A percentile compares a stretch with the other conserved stretches of the same genome.
phyloP scores from a whole-genome alignment of 37 sponge, comb jelly and placozoan species.

The Agelas oroides region DNA sequence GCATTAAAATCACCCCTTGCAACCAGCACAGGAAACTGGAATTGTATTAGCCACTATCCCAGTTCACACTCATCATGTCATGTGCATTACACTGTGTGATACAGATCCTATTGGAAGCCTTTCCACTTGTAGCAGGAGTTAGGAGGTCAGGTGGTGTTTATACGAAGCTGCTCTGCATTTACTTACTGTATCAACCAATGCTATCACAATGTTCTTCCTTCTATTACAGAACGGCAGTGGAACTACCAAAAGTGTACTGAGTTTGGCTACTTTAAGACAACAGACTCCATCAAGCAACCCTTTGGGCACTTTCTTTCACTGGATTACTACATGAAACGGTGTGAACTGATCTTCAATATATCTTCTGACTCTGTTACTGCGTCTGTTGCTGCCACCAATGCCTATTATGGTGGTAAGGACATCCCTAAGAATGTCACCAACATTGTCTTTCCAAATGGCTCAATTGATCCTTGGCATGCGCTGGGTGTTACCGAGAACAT shows the following conservation, averaged over 20 bases:
- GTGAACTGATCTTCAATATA: constrained; percentile 70
- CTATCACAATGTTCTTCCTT: constrained; percentile 11
- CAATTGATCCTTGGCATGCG: constrained; percentile 94
- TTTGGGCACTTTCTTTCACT: constrained; percentile 74
- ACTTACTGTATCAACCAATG: too few species aligned
- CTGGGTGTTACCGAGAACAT: constrained; percentile 55
- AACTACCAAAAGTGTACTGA: constrained; percentile 87
- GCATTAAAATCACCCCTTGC: too few species aligned
- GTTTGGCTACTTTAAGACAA: constrained; percentile 92
- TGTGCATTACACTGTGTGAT: too few species aligned
- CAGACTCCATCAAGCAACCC: constrained; percentile 68
- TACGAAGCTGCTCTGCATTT: too few species aligned
- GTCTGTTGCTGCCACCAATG: constrained; percentile 65
- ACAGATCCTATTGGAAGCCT: too few species aligned
- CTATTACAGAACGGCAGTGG: constrained; percentile 80
- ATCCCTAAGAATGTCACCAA: constrained; percentile 54
- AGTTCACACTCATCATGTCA: too few species aligned
- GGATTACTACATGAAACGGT: constrained; percentile 46
- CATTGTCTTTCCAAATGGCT: constrained; percentile 93
- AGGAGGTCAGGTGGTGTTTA: too few species aligned
- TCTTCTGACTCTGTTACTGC: not conserved
- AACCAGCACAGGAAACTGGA: too few species aligned
- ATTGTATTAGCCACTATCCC: too few species aligned
- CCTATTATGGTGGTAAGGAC: constrained; percentile 70
- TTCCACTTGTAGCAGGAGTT: too few species aligned